phyloP scores from a whole-genome alignment of 1,140 invertebrate genomes.

The Drosophila littoralis region DNA sequence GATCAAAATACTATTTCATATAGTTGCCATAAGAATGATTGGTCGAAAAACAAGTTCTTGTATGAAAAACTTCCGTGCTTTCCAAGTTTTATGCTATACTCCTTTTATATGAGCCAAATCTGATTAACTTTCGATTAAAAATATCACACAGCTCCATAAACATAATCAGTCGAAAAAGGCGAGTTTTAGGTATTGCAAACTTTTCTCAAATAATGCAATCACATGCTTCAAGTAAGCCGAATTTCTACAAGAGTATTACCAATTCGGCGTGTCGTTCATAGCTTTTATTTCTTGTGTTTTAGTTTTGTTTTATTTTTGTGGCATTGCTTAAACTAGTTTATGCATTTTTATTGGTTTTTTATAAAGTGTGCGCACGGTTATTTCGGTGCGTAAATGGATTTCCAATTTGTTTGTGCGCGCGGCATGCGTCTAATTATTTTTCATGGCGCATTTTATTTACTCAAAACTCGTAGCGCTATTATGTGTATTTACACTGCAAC shows the following conservation, averaged over 20 bases:
- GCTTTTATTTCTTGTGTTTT: not conserved
- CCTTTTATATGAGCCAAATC: too few species aligned
- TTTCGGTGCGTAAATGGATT: conserved; percentile 7
- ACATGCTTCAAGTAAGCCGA: too few species aligned
- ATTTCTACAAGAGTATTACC: not conserved
- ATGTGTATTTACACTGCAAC: conserved; percentile 45
- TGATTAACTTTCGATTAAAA: too few species aligned
- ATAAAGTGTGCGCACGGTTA: conserved; percentile 36
- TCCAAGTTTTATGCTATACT: too few species aligned
- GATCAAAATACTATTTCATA: too few species aligned
- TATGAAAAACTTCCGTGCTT: too few species aligned
- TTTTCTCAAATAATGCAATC: too few species aligned
- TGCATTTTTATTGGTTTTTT: conserved; percentile 68
- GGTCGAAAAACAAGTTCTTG: too few species aligned
- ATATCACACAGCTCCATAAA: too few species aligned
- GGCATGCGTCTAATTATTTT: conserved; percentile 74
- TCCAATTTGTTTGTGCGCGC: conserved; percentile 52
- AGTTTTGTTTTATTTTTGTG: conserved; percentile 9
- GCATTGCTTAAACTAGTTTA: conserved; percentile 61
- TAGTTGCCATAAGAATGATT: too few species aligned
- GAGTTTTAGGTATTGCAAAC: too few species aligned
- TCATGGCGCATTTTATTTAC: conserved; percentile 71
- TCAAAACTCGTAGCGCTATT: conserved; percentile 44
- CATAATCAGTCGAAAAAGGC: too few species aligned
- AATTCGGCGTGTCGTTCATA: not conserved